Evolutionary conservation across 2,888 invertebrate genomes (phyloP).

Genomic region (Stenchaetothrips biformis): DNA sequence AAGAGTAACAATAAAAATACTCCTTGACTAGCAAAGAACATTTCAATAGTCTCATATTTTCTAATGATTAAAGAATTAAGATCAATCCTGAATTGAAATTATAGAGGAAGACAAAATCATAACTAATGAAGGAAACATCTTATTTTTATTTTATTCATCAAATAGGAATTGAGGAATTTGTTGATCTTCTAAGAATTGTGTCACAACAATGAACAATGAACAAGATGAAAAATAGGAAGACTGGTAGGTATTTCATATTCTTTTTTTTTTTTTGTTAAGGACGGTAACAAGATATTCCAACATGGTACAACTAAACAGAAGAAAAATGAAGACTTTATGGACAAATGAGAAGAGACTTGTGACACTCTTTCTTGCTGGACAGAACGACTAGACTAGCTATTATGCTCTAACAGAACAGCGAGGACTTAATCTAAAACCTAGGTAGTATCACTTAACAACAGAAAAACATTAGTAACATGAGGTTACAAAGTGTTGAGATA

Average conservation of each 20-base stretch:
- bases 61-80: background rate
- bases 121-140: background rate
- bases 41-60: background rate
- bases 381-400: constrained; percentile 4
- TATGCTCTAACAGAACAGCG: background rate
- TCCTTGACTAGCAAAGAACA: constrained; percentile 14
- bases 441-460: background rate
- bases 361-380: background rate
- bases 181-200: background rate
- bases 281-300: background rate
- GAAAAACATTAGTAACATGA: background rate
- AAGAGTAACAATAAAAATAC: background rate
- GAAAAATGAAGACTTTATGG: too few species aligned
- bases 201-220: background rate
- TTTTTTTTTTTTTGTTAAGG: background rate
- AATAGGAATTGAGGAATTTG: background rate
- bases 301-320: too few species aligned
- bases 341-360: too few species aligned
- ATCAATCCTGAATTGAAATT: background rate
- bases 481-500: background rate
- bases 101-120: background rate
- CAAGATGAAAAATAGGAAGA: background rate
- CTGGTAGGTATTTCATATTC: background rate
- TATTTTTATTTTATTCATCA: background rate
- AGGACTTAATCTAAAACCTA: background rate